These are phyloP conservation scores for Hydra vulgaris DNA, from an alignment of 30 jellyfish, hydroid and myxozoan species.

Conservation along the genomic window DNA sequence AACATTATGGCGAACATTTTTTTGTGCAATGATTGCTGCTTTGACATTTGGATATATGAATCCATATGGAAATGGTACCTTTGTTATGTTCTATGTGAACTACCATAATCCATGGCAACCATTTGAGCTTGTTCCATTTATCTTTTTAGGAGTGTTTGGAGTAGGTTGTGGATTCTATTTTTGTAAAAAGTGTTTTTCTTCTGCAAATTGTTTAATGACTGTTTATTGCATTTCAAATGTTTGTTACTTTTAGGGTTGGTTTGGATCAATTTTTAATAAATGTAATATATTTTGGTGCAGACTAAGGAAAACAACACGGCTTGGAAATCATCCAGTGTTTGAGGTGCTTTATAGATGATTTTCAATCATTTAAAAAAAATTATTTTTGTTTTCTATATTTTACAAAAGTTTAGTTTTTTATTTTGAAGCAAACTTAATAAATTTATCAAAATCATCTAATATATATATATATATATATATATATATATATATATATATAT, in stretches of 20 bases:
- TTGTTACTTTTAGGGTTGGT: slow-evolving; percentile 88
- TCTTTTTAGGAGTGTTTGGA: slow-evolving; percentile 90
- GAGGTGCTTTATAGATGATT: slow-evolving; percentile 35
- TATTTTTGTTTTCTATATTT: too few relatives aligned
- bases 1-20: slow-evolving; percentile 95
- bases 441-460: too few relatives aligned
- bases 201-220: too few relatives aligned
- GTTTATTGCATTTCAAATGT: too few relatives aligned
- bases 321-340: slow-evolving; percentile 69
- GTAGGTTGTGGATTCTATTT: too few relatives aligned
- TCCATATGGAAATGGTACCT: slow-evolving; percentile 92
- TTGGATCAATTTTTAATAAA: slow-evolving; percentile 89
- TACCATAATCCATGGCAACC: slow-evolving; percentile 90
- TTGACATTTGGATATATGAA: slow-evolving; percentile 85
- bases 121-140: slow-evolving; percentile 77
- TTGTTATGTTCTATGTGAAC: slow-evolving; percentile 80
- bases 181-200: too few relatives aligned
- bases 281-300: slow-evolving; percentile 77
- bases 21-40: slow-evolving; percentile 97
- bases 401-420: too few relatives aligned
- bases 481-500: too few relatives aligned
- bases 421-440: too few relatives aligned
- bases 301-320: slow-evolving; percentile 58
- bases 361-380: too few relatives aligned
- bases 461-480: too few relatives aligned